Evolutionary conservation across 1,140 invertebrate species (phyloP), one percentile per base, ranked within the genome.

Genomic region (Mylabris phalerata): DNA sequence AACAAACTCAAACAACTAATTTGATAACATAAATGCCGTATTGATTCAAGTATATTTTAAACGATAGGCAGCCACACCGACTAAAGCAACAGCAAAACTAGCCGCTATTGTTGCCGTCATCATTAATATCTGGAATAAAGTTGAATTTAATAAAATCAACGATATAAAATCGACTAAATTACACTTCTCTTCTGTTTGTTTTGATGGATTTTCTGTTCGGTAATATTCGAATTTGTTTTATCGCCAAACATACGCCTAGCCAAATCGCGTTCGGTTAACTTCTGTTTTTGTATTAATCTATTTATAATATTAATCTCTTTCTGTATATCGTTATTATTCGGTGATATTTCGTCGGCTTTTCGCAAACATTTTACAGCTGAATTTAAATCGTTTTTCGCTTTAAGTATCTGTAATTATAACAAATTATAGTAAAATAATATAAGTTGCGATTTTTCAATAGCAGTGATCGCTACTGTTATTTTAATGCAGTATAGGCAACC

Each of bases 51-150:
- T 44, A 11, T 48, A 55, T 74, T 82, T 82, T 70, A 82, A 80
- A 59, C 80, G 76, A 69, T 83, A 83, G 48, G 80, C 79, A 4
- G 80, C 75, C 7, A 83, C 75, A 43, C 81, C 81, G 47, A 78
- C 80, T 48, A 83, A 76, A 11, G 80, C 80, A 65, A 83, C 76
- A 40, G 81, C 68, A 48, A 82, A 70, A 43, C 79, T 80, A n/a
- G 82, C 76, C 61, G 81, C 75, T 39, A 83, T 60, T 57, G 80
- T 82, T 2, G 80, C 79, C 7, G 42, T 54, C 73, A 81, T 77
- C 55, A 82, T 60, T 42, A 80, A 73, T 49, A 82, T 74, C 80
- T 82, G 61, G 19, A 71, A 73, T 42, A 19, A 57, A 52, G 51
- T 46, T n/a, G 9, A 19, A 25, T 25, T 25, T 57, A 32, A 46